Evolutionary conservation across 2,113 vertebrate species (phyloP).

Genomic region (Podocnemis expansa): DNA sequence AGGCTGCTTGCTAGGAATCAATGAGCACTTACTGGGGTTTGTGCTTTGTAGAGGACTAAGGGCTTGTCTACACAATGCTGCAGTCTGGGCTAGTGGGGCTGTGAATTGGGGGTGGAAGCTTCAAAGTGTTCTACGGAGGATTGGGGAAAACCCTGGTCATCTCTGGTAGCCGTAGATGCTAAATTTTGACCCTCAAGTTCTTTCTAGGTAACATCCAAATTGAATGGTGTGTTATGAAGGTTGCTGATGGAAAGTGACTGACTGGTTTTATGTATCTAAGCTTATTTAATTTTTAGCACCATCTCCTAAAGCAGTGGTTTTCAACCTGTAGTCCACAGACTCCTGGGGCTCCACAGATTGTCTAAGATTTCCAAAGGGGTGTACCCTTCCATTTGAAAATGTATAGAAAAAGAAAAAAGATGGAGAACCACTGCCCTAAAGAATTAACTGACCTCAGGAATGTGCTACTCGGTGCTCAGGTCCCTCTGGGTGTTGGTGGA

Average conservation of each 20-base stretch:
- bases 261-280: neutral
- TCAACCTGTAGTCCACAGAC: no score
- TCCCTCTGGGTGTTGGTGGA: neutral
- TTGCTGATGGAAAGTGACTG: neutral
- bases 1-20: conserved; percentile 46
- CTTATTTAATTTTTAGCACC: neutral
- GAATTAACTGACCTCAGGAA: neutral
- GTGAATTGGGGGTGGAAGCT: no score
- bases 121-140: neutral
- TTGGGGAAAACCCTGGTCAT: neutral
- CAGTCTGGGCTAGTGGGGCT: no score
- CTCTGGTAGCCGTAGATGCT: fast-evolving
- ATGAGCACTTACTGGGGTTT: fast-evolving
- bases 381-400: no score
- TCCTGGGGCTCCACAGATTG: no score
- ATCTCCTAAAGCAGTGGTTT: no score
- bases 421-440: neutral
- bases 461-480: neutral
- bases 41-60: neutral
- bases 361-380: no score
- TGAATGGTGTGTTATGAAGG: neutral
- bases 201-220: neutral
- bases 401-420: no score
- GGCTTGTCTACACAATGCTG: neutral
- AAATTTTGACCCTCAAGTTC: neutral